phyloP scores from a whole-genome alignment of 2,888 invertebrate genomes.

The Perizoma flavofasciatum region DNA sequence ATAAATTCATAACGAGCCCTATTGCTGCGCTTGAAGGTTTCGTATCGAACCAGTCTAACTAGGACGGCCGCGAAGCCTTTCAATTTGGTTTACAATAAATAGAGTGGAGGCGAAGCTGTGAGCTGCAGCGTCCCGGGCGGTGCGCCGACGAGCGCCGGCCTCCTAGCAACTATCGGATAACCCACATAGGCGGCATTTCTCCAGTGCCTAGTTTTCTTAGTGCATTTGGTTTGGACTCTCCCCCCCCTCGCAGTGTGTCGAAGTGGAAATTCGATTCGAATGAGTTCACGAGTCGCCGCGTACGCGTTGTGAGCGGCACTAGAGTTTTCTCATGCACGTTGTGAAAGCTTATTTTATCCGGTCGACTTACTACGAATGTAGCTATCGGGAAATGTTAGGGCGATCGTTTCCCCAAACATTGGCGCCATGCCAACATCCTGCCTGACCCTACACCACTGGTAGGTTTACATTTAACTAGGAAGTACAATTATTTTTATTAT shows the following conservation, averaged over 20 bases:
- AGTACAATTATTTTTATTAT: no score
- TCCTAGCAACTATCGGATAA: slow-evolving; percentile 43
- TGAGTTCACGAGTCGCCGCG: slow-evolving; percentile 65
- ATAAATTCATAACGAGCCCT: slow-evolving; percentile 51
- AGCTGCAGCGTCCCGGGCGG: slow-evolving; percentile 55
- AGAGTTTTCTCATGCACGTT: slow-evolving; percentile 56
- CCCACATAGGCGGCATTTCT: slow-evolving; percentile 1
- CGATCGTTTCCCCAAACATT: slow-evolving; percentile 64
- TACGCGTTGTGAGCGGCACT: slow-evolving; percentile 45
- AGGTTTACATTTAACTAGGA: slow-evolving; percentile 28
- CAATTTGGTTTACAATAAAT: slow-evolving; percentile 50
- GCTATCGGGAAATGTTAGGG: slow-evolving; percentile 66
- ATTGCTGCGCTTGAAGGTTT: slow-evolving; percentile 47
- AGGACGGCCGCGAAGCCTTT: slow-evolving; percentile 41
- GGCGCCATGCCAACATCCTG: slow-evolving; percentile 63
- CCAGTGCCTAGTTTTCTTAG: slow-evolving; percentile 49
- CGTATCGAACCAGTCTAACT: slow-evolving; percentile 22
- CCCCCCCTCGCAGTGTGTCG: slow-evolving; percentile 39
- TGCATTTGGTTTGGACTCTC: slow-evolving; percentile 46
- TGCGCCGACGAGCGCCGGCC: slow-evolving; percentile 56
- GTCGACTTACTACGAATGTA: slow-evolving; percentile 61
- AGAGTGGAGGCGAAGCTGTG: slow-evolving; percentile 50
- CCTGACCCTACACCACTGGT: slow-evolving; percentile 42
- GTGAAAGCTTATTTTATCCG: slow-evolving; percentile 65
- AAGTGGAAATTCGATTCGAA: slow-evolving; percentile 63